Percentiles rank a stretch among this genome's conserved stretches.
Conservation (phyloP, 2,888 invertebrate genomes). For the Chrysina gloriosa region DNA sequence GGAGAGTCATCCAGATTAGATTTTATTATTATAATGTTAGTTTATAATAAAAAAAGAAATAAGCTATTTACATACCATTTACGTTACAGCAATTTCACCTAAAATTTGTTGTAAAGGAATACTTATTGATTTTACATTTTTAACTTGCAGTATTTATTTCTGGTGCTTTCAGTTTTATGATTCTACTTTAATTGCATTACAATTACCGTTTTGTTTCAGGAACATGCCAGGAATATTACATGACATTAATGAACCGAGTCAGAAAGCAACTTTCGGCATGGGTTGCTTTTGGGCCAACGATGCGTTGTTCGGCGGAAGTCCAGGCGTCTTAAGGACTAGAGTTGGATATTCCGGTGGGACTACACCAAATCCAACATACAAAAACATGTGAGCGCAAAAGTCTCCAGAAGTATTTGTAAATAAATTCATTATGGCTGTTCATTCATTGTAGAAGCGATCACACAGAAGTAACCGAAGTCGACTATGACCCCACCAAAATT, state of each 20-base stretch:
- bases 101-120: too few relatives aligned
- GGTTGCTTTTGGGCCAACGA: constrained; percentile 95
- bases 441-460: constrained; percentile 83
- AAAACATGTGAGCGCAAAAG: constrained; percentile 88
- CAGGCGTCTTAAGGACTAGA: constrained; percentile 86
- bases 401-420: too few relatives aligned
- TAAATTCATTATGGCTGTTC: constrained; percentile 22
- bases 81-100: too few relatives aligned
- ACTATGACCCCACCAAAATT: constrained; percentile 85
- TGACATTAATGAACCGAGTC: constrained; percentile 72
- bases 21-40: too few relatives aligned
- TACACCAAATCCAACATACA: constrained; percentile 83
- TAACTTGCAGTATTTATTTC: too few relatives aligned
- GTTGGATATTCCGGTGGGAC: constrained; percentile 95
- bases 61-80: too few relatives aligned
- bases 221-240: constrained; percentile 69
- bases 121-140: too few relatives aligned
- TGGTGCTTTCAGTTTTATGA: too few relatives aligned
- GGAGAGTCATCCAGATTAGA: too few relatives aligned
- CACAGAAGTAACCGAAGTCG: constrained; percentile 93
- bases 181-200: too few relatives aligned
- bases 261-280: constrained; percentile 91
- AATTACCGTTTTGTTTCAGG: constrained; percentile 44
- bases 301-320: constrained; percentile 80
- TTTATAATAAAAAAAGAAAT: too few relatives aligned